Evolutionary conservation across 2,888 invertebrate genomes (phyloP), one percentile per base, ranked within the genome.

Genomic region (Steinernema scapterisci): DNA sequence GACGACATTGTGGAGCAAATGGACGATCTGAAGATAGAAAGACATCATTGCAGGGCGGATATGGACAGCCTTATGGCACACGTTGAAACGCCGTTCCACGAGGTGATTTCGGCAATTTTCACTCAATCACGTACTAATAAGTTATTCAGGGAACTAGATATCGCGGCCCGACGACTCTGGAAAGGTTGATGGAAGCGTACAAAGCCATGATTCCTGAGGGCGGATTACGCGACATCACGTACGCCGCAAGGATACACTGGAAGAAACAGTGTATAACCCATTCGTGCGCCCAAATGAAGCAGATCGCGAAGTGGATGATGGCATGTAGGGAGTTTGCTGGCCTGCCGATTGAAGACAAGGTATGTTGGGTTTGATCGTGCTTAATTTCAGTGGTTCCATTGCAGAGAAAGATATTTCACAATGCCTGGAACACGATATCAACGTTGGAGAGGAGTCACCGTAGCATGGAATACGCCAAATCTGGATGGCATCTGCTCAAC

Each of bases 271-370:
- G 3, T 6, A 6, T 38, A 3, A 38, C 9, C 9, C 9, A 6
- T 38, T 3, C 5, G 3, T 31, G 70, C 44, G 11, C 19, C 71
- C 7, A 52, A 56, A 1, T 56, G 23, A 27, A 63, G 31, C 27
- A 38, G 23, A 43, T 73, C 9, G 25, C 46, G 0, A 38, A 63
- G 27, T 23, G 56, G 38, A 23, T 71, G 19, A 74, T 56, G 38
- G 38, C 71, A 9, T 73, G 74, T 51, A 21, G 71, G 70, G 63
- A 74, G 13, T 74, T 74, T 27, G 70, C 45, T 1, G 70, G 21
- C n/a, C 52, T 74, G 48, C 63, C 56, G 13, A 45, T 48, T 13
- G 48, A 52, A 23, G 43, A 74, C 16, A 74, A 70, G 70, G 73
- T 70, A 9, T 0, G 52, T 19, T 5, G 6, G 48, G 71, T 54